Conservation (phyloP, 2,888 invertebrate species). For the Scaptomyza tumidula region DNA sequence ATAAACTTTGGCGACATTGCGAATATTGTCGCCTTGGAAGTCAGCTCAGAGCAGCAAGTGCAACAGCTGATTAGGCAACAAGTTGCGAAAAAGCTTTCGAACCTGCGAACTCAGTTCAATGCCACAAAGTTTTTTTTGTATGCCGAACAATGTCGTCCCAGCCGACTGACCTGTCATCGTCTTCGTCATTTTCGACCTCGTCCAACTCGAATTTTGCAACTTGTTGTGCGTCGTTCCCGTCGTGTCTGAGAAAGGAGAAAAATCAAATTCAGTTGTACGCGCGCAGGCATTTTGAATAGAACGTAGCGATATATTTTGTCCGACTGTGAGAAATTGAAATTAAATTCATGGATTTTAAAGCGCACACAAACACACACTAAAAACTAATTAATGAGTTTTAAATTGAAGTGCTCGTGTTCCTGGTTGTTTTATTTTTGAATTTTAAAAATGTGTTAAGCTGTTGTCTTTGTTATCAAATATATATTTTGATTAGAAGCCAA, state of each 20-base stretch:
- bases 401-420: conserved; percentile 14
- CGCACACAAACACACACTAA: conserved; percentile 24
- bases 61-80: conserved; percentile 84
- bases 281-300: conserved; percentile 68
- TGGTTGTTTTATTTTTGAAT: conserved; percentile 1
- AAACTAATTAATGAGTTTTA: conserved; percentile 27
- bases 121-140: conserved; percentile 53
- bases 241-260: conserved; percentile 51
- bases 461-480: conserved; percentile 8
- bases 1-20: conserved; percentile 12
- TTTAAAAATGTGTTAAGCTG: conserved; percentile 3
- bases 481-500: conserved; percentile 43
- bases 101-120: conserved; percentile 66
- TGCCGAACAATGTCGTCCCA: conserved; percentile 30
- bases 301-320: conserved; percentile 29
- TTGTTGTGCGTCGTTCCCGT: conserved; percentile 67
- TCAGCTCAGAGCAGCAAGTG: conserved; percentile 32
- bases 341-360: conserved; percentile 43
- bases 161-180: conserved; percentile 18
- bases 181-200: conserved; percentile 40
- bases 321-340: conserved; percentile 18
- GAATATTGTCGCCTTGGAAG: conserved; percentile 14
- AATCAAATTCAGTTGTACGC: conserved; percentile 74
- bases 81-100: conserved; percentile 83
- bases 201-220: conserved; percentile 72